Percentiles rank a stretch among this genome's conserved stretches.
These are phyloP conservation scores for Macrophya annulata DNA, from an alignment of 2,888 invertebrate genomes.

Conservation along the genomic window DNA sequence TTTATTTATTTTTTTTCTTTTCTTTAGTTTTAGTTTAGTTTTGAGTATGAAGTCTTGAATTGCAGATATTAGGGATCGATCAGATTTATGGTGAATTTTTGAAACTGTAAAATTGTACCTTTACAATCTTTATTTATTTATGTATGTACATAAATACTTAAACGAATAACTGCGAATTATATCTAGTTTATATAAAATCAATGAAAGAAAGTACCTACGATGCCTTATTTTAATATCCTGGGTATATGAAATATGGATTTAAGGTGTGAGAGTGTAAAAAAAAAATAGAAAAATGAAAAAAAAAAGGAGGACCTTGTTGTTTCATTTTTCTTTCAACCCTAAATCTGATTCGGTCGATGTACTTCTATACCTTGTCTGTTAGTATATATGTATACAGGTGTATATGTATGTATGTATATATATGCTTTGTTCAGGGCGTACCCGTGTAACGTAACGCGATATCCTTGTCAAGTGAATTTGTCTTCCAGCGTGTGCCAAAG, in stretches of 20 bases:
- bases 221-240: neutral
- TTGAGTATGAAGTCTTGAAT: too few relatives aligned
- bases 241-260: neutral
- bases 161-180: too few relatives aligned
- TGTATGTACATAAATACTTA: too few relatives aligned
- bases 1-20: too few relatives aligned
- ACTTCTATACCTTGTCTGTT: neutral
- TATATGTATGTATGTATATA: neutral
- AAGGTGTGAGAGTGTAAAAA: neutral
- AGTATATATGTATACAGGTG: too few relatives aligned
- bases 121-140: too few relatives aligned
- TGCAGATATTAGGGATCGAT: too few relatives aligned
- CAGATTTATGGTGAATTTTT: too few relatives aligned
- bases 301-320: neutral
- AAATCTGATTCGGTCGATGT: slow-evolving; percentile 13
- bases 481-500: neutral
- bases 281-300: too few relatives aligned
- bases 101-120: too few relatives aligned
- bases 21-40: too few relatives aligned
- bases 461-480: slow-evolving; percentile 27
- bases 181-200: neutral
- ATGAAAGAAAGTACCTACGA: neutral
- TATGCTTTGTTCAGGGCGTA: slow-evolving; percentile 5
- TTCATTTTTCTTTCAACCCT: neutral
- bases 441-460: slow-evolving; percentile 1